Evolutionary conservation across 2,113 vertebrate species (phyloP), one percentile per base, ranked within the genome.

Genomic region (Epinephelus cyanopodus): DNA sequence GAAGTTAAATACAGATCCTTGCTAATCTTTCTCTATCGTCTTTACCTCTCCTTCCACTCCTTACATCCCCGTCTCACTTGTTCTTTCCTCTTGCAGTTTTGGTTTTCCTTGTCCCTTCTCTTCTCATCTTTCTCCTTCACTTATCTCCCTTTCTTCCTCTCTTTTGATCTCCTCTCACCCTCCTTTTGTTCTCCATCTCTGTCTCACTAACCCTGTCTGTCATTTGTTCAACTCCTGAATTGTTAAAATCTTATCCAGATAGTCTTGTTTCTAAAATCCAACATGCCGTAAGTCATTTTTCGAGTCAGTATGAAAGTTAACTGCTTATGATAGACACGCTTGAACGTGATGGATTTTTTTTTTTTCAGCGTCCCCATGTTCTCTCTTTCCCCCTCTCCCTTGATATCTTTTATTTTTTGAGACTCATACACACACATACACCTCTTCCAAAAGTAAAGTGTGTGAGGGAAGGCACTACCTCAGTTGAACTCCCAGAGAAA

Each of bases 381-480:
- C 27, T 61, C 27, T 68, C 25, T 52, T 25, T 27, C 54, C 42
- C 12, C 60, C 54, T 6, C 11, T 45, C 42, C 42, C 42, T 45
- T 45, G 42, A 6, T 52, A 13, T 23, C 3, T 23, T 5, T 17
- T 37, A 6, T 8, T 56, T 27, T 21, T 47, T 10, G 53, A 54
- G 11, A 48, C 47, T 48, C 14, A 54, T 42, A 57, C 53, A 71
- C 19, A 57, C 23, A 65, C 9, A 75, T 12, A 67, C 53, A 71
- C 52, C 6, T 29, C 50, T 52, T 68, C 25, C 33, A 72, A 25
- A 72, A 5, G 18, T 7, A 18, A 45, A 29, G 42, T 53, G 17
- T 65, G 15, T 71, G 45, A 66, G 45, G 63, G 60, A 61, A 65
- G 21, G 15, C 58, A 42, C 57, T 65, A 67, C 56, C 71, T 76